Conservation (phyloP, 2,888 invertebrate genomes). For the Phengaris arion region DNA sequence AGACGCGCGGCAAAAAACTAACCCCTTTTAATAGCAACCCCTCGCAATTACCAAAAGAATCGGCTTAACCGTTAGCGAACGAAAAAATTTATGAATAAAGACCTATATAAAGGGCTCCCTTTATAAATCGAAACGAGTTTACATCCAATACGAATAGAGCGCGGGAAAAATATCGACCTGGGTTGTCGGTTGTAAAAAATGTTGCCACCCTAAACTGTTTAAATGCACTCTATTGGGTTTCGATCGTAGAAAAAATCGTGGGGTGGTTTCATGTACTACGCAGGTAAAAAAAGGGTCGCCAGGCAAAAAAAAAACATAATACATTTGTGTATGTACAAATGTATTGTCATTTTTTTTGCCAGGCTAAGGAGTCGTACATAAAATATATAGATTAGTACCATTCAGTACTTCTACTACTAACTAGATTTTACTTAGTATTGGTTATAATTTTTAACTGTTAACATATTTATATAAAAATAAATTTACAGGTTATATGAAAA, state of each 20-base stretch:
- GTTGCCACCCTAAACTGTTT: slow-evolving; percentile 61
- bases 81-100: slow-evolving; percentile 73
- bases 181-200: slow-evolving; percentile 58
- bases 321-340: slow-evolving; percentile 21
- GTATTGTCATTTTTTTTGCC: too few relatives aligned
- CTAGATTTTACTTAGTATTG: neutral
- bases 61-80: slow-evolving; percentile 66
- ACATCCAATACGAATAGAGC: slow-evolving; percentile 59
- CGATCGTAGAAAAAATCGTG: slow-evolving; percentile 60
- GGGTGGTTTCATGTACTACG: slow-evolving; percentile 67
- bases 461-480: too few relatives aligned
- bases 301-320: slow-evolving; percentile 43
- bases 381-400: slow-evolving; percentile 2
- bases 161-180: slow-evolving; percentile 71
- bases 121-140: slow-evolving; percentile 60
- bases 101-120: slow-evolving; percentile 67
- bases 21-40: slow-evolving; percentile 64
- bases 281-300: slow-evolving; percentile 58
- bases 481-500: too few relatives aligned
- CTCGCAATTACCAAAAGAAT: slow-evolving; percentile 71
- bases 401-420: neutral
- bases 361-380: neutral
- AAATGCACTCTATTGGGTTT: slow-evolving; percentile 62
- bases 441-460: too few relatives aligned
- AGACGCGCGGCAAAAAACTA: slow-evolving; percentile 63